phyloP scores from a whole-genome alignment of 2,888 invertebrate genomes.

The Hydroisotoma schaefferi region DNA sequence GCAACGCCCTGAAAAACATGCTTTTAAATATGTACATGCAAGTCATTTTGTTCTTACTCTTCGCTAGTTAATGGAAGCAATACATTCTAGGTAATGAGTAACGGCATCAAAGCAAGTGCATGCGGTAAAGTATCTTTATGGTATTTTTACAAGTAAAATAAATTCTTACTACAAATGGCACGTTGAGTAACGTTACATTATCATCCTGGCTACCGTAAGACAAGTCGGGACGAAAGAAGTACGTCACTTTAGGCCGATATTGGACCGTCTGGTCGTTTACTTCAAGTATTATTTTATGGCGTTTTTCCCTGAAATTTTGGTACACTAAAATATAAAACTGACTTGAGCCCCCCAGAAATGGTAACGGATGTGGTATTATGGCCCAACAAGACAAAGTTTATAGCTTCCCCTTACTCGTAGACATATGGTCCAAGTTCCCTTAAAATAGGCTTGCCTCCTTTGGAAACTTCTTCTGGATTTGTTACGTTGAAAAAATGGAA shows the following conservation, averaged over 20 bases:
- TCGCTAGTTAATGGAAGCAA: no score
- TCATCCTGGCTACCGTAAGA: slow-evolving; percentile 40
- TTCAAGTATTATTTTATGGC: slow-evolving; percentile 42
- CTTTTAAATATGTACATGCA: background rate
- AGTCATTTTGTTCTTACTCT: background rate
- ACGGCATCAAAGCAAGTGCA: no score
- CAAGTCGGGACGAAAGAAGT: slow-evolving; percentile 40
- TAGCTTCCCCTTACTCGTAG: slow-evolving; percentile 31
- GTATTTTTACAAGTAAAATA: background rate
- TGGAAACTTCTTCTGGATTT: slow-evolving; percentile 33
- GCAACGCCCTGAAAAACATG: slow-evolving; percentile 34
- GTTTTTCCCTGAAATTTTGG: slow-evolving; percentile 32
- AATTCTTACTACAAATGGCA: slow-evolving; percentile 41
- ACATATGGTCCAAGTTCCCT: slow-evolving; percentile 43
- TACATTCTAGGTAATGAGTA: no score
- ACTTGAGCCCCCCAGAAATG: background rate
- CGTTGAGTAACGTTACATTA: slow-evolving; percentile 41
- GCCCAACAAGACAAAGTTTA: no score
- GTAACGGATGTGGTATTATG: background rate
- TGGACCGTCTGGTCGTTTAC: slow-evolving; percentile 35
- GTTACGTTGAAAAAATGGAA: slow-evolving; percentile 47
- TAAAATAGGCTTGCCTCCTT: slow-evolving; percentile 41
- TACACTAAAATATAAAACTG: background rate
- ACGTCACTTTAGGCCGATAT: slow-evolving; percentile 41
- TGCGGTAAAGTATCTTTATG: background rate